Evolutionary conservation across 1,140 invertebrate genomes (phyloP), one percentile per base, ranked within the genome.

Genomic region (Antheraea mylitta): DNA sequence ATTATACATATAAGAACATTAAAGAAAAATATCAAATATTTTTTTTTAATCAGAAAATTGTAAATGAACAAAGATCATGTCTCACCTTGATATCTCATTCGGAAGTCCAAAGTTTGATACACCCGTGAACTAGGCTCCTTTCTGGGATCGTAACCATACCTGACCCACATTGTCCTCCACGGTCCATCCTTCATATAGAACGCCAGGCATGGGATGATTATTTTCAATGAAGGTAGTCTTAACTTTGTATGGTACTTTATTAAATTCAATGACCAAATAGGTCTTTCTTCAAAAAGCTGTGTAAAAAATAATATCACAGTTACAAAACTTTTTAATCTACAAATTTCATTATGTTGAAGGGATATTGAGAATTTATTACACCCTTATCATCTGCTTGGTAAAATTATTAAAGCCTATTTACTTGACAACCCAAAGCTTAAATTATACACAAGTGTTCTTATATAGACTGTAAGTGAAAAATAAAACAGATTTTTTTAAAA

Each of bases 151-250:
- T 97, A 98, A 0, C 97, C 97, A 79, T 96, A 95, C 82, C 93
- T 95, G 0, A 97, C 95, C 96, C 98, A 99, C 81, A 96, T 94
- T 61, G 95, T 94, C 67, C 97, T 93, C 97, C 97, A 99, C 0
- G 98, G 98, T 0, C 98, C 98, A 75, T 95, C 96, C 13, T 94
- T 93, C 87, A 96, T 97, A 85, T 98, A 98, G 86, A 97, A 97
- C 0, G 97, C 96, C 0, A 97, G 88, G 36, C 95, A 94, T 0
- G 98, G 97, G 58, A 99, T 89, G 45, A 98, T 93, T 78, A 95
- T 94, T 90, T 97, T 98, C 0, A 98, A 82, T 37, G 95, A 94
- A 18, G 95, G 93, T 6, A 86, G 77, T 0, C 93, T 90, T 73
- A 96, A 93, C 42, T 95, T 94, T 0, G 95, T 96, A 22, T 94